phyloP scores from a whole-genome alignment of 2,888 invertebrate species.

The Protodeltote pygarga region DNA sequence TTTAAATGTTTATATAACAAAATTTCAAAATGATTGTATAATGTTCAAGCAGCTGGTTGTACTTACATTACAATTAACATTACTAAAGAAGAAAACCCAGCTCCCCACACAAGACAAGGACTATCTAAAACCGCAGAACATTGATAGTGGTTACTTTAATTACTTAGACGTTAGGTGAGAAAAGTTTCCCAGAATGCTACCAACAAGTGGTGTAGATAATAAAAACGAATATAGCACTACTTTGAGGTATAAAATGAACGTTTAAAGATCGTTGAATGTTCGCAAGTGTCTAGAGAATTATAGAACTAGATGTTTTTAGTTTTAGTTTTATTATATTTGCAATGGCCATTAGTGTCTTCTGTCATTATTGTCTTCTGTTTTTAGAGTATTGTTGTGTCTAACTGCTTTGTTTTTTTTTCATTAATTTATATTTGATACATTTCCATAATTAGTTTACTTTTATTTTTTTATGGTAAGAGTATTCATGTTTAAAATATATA shows the following conservation, averaged over 20 bases:
- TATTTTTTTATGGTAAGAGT: too few relatives aligned
- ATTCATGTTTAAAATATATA: too few relatives aligned
- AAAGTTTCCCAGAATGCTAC: not conserved
- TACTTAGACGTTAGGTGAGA: conserved; percentile 19
- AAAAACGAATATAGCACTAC: conserved; percentile 21
- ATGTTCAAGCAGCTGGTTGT: not conserved
- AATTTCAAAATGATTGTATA: too few relatives aligned
- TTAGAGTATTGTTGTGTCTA: too few relatives aligned
- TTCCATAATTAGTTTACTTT: too few relatives aligned
- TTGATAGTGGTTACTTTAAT: conserved; percentile 28
- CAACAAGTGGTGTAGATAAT: conserved; percentile 18
- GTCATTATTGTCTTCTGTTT: too few relatives aligned
- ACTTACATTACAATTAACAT: not conserved
- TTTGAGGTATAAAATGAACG: conserved; percentile 3
- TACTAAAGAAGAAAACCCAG: conserved; percentile 2
- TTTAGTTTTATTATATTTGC: too few relatives aligned
- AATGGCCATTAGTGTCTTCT: too few relatives aligned
- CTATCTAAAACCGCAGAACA: conserved; percentile 5
- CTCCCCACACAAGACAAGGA: conserved; percentile 2
- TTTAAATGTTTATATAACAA: too few relatives aligned
- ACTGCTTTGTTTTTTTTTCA: too few relatives aligned
- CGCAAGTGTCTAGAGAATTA: conserved; percentile 2
- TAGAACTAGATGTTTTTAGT: too few relatives aligned
- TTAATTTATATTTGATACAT: too few relatives aligned
- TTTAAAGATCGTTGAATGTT: not conserved